These are phyloP conservation scores for Leucoraja ocellata DNA, from an alignment of 2,797 vertebrate genomes.

Conservation along the genomic window DNA sequence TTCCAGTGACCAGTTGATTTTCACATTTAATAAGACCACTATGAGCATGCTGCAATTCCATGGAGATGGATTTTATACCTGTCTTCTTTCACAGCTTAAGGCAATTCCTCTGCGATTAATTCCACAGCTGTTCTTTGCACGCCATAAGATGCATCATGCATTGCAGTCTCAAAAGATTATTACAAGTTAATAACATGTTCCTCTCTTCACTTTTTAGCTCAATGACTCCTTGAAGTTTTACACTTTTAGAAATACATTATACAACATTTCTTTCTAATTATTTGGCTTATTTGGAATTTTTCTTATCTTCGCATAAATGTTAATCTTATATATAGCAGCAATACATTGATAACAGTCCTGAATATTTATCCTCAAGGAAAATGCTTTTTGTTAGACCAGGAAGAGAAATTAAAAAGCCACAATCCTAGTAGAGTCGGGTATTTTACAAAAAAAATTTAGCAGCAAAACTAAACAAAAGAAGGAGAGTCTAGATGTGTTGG, in stretches of 20 bases:
- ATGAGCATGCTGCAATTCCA: background rate
- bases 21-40: background rate
- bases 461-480: background rate
- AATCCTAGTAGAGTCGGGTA: background rate
- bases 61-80: constrained; percentile 1
- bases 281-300: background rate
- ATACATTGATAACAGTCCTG: background rate
- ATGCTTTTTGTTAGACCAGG: background rate
- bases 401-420: background rate
- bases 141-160: constrained; percentile 30
- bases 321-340: background rate
- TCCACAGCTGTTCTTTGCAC: background rate
- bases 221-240: background rate
- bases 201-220: background rate
- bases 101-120: background rate
- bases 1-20: background rate
- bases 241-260: background rate
- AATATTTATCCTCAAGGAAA: background rate
- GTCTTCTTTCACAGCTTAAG: background rate
- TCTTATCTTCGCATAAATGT: background rate
- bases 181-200: background rate
- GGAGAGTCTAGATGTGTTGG: background rate
- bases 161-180: constrained; percentile 23
- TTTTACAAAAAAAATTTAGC: background rate
- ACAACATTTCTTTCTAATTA: no score